Evolutionary conservation across 2,113 vertebrate genomes (phyloP).

Genomic region (human (Homo sapiens)): GRCh38 chr1:7102501-7103000

Average conservation of each 20-base stretch:
- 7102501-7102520: not conserved
- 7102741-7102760: accelerated
- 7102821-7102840: accelerated
- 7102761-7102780: not conserved
- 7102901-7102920: not conserved
- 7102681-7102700: not conserved
- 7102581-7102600: accelerated
- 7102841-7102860: not conserved
- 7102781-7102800: not conserved
- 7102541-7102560: not conserved
- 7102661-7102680: accelerated
- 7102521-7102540: not conserved
- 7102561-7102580: not conserved
- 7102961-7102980: not conserved
- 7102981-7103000: not conserved
- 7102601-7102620: accelerated
- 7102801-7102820: not conserved
- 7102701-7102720: accelerated
- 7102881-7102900: not conserved
- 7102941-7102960: accelerated
- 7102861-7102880: accelerated
- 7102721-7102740: accelerated
- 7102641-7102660: not conserved
- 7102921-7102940: not conserved
- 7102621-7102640: not conserved